phyloP scores from a whole-genome alignment of 2,797 vertebrate genomes.

The Zenarchopterus dispar region DNA sequence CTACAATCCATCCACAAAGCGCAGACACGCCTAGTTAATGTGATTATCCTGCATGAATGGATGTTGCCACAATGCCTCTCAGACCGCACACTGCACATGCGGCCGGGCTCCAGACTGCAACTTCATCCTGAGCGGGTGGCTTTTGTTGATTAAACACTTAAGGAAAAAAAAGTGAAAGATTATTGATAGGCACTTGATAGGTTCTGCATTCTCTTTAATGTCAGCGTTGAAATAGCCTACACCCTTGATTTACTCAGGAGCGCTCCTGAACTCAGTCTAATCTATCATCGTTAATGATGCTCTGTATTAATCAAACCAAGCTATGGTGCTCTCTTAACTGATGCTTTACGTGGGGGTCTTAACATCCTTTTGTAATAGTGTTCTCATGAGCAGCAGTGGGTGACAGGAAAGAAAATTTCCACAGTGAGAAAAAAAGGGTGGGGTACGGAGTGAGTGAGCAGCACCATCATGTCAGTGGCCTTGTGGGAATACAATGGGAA shows the following conservation, averaged over 20 bases:
- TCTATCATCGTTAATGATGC: slow-evolving; percentile 11
- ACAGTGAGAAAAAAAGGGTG: slow-evolving; percentile 74
- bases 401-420: slow-evolving; percentile 67
- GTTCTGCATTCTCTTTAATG: slow-evolving; percentile 11
- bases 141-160: slow-evolving; percentile 59
- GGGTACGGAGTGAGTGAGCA: slow-evolving; percentile 71
- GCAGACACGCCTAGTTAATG: slow-evolving; percentile 84
- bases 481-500: slow-evolving; percentile 73
- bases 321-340: slow-evolving; percentile 39
- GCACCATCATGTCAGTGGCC: slow-evolving; percentile 76
- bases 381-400: slow-evolving; percentile 41
- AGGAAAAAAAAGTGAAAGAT: slow-evolving; percentile 57
- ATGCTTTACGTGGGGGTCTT: slow-evolving; percentile 13
- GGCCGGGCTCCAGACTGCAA: slow-evolving; percentile 49
- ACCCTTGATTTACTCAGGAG: slow-evolving; percentile 1
- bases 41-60: slow-evolving; percentile 80
- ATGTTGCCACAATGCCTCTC: slow-evolving; percentile 65
- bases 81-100: slow-evolving; percentile 67
- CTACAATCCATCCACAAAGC: slow-evolving; percentile 55
- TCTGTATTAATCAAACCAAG: slow-evolving; percentile 33
- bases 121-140: slow-evolving; percentile 28
- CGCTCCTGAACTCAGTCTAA: slow-evolving; percentile 9
- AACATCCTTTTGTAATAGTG: slow-evolving; percentile 14
- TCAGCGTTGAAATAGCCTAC: slow-evolving; percentile 1
- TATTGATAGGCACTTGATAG: slow-evolving; percentile 43